Evolutionary conservation across 1,140 invertebrate species (phyloP), one percentile per base, ranked within the genome.

Genomic region (Trypoxylus dichotomus): DNA sequence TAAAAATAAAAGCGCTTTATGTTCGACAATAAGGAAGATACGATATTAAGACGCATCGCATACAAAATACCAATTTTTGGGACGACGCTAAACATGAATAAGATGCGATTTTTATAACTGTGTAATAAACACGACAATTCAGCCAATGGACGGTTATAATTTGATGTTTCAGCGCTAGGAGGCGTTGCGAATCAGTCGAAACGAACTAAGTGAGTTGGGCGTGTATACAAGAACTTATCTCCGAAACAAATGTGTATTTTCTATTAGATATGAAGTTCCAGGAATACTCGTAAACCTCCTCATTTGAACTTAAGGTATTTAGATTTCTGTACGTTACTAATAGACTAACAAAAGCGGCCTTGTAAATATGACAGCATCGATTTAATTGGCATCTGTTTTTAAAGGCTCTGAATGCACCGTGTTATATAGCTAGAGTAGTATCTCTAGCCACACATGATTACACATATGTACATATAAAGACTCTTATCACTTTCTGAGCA

Each of bases 171-270:
- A 6, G n/a, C 75, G 75, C 10, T 19, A 76, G 78, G 75, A 63
- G 71, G 78, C 78, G 73, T 29, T 75, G n/a, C 58, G 37, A 37
- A 74, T 71, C 76, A 80, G 79, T 80, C 75, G 74, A 78, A 80
- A 78, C 73, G 77, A 37, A 74, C 60, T 74, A 79, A 80, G 77
- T 75, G 74, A 76, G 78, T 79, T 80, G 79, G 79, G 79, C 79
- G 79, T 80, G 79, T 80, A 78, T 78, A 75, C 54, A 74, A 73
- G 72, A 73, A 73, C 78, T 74, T 79, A 79, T 74, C 72, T 74
- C 75, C 74, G 75, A 77, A 80, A 79, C 77, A 78, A 78, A 77
- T 75, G 77, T 80, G 79, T 77, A 47, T 78, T 80, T 80, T 41
- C 74, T 68, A 29, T 43, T 47, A 43, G 77, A 77, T 77, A 80